Evolutionary conservation across 2,888 invertebrate genomes (phyloP), one percentile per base, ranked within the genome.

Genomic region (Autographa gamma): DNA sequence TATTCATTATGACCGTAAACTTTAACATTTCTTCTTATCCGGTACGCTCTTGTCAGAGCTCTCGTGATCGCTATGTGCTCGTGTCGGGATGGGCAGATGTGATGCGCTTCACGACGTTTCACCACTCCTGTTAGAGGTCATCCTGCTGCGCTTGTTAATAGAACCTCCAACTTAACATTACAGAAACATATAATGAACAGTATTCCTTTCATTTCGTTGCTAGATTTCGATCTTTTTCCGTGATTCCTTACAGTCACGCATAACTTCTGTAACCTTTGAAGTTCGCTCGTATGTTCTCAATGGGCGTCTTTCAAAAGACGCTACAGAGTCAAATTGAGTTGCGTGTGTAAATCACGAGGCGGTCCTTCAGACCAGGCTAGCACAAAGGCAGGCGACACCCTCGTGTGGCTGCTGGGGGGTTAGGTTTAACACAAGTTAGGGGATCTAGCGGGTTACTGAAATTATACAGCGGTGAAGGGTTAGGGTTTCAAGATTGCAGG

Each of bases 331-430:
- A 76, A 79, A 79, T 82, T 78, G 81, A 74, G 83, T 81, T 80
- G 80, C 79, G 74, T 76, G 78, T 76, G 79, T 80, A 74, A 78
- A 79, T 80, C 80, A 79, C 65, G 66, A 63, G 60, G 73, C 41
- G 73, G 69, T 69, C 63, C 78, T 79, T 72, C 67, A 75, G 54
- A 25, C 74, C 69, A 74, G 67, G 65, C 63, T 68, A 43, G 68
- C 69, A 83, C 85, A 87, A 86, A 85, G 80, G 77, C 76, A 72
- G 64, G 62, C 65, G 71, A 69, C 78, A 77, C 81, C 82, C 87
- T 80, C 86, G 88, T 77, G 82, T 81, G 75, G 81, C 80, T 82
- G 78, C 76, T 43, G 58, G 41, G 41, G 52, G 25, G 32, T 25
- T 52, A 18, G 56, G 16, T 32, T 11, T 19, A 18, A 52, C 18